Evolutionary conservation across 2,888 invertebrate genomes (phyloP), one percentile per base, ranked within the genome.

Genomic region (Plusia festucae): DNA sequence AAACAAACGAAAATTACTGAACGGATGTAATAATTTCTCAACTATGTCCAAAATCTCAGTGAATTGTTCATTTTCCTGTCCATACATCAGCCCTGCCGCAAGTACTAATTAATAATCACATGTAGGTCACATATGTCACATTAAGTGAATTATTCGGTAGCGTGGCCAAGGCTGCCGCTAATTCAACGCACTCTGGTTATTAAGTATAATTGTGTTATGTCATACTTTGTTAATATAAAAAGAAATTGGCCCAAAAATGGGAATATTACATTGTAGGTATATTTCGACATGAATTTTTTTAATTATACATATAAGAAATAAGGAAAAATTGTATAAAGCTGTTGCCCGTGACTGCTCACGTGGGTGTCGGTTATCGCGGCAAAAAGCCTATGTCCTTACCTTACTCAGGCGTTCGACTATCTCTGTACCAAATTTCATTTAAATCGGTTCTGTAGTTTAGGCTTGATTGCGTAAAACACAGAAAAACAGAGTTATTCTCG

Each of bases 61-160:
- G 13, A 49, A 5, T 16, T 9, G 18, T 49, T 1, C 18, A 5
- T 49, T 20, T 18, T 49, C 20, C 18, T 49, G 44, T 54, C 24
- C 13, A 15, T 30, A 52, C 20, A 30, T 9, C 60, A 70, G 22
- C 78, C 78, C 68, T 73, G 56, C 4, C 6, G 6, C 15, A 34
- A 27, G 32, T 54, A 53, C 63, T 76, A 74, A 76, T 78, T 80
- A 78, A 60, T 65, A 67, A 67, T 58, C 55, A 60, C 65, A 71
- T 68, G 71, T 71, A 58, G 67, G 65, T 58, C 70, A 59, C 49
- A 52, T 79, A 65, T 70, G 69, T 71, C 69, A 72, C 58, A 65
- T 64, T 64, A 66, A 72, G 60, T 70, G 49, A 79, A 80, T 74
- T 78, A 78, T 70, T 75, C 58, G 73, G 70, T 78, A 69, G 66